These are phyloP conservation scores for Pelosia muscerda DNA, from an alignment of 2,888 invertebrate genomes.

Conservation along the genomic window DNA sequence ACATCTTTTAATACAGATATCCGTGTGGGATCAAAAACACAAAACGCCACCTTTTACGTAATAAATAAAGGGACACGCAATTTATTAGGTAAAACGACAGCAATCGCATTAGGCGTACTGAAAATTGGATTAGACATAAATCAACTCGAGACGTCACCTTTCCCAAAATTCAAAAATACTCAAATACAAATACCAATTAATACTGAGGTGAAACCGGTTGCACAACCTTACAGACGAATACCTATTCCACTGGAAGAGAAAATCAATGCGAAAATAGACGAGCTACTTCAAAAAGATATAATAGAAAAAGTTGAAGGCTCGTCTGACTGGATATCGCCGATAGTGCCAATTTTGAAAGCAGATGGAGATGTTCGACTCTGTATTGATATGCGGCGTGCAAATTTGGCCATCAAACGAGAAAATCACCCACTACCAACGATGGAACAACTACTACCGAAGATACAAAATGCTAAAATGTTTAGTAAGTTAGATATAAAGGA, in stretches of 20 bases:
- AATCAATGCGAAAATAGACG: constrained; percentile 35
- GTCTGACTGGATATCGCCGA: constrained; percentile 45
- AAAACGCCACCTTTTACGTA: constrained; percentile 16
- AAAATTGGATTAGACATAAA: constrained; percentile 25
- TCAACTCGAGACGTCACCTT: constrained; percentile 28
- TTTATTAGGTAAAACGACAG: not conserved
- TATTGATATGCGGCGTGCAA: constrained; percentile 55
- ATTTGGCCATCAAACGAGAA: constrained; percentile 46
- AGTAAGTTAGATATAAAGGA: constrained; percentile 44
- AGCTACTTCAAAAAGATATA: constrained; percentile 38
- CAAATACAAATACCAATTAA: constrained; percentile 30
- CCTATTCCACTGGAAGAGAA: constrained; percentile 31
- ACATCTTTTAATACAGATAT: constrained; percentile 19
- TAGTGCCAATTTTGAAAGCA: constrained; percentile 30
- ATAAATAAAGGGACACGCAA: not conserved
- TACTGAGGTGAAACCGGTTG: constrained; percentile 22
- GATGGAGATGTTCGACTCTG: constrained; percentile 36
- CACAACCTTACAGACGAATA: constrained; percentile 33
- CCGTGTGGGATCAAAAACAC: not conserved
- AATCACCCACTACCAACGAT: constrained; percentile 52
- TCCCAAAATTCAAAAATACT: constrained; percentile 42
- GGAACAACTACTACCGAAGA: constrained; percentile 50
- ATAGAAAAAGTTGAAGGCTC: constrained; percentile 41
- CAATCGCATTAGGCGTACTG: constrained; percentile 30
- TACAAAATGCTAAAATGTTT: constrained; percentile 43